Percentiles rank a stretch among this genome's conserved stretches.
These are phyloP conservation scores for Nycteola revayana DNA, from an alignment of 2,888 invertebrate species.

Conservation along the genomic window DNA sequence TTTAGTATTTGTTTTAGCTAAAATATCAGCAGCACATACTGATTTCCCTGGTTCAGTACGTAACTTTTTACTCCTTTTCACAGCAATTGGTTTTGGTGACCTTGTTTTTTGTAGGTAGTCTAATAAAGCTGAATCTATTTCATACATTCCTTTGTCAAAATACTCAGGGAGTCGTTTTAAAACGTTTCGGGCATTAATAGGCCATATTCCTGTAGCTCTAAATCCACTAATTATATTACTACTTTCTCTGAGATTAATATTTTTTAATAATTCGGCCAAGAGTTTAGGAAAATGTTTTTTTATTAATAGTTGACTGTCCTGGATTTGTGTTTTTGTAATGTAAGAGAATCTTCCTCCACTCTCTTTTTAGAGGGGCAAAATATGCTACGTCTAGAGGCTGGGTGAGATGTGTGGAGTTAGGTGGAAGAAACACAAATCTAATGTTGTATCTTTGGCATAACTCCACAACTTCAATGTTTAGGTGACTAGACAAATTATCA, in stretches of 20 bases:
- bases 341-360: slow-evolving; percentile 2
- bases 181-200: background rate
- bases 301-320: background rate
- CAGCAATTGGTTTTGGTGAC: too few species aligned
- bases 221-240: slow-evolving; percentile 8
- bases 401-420: too few species aligned
- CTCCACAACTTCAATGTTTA: slow-evolving; percentile 1
- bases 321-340: background rate
- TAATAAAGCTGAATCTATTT: too few species aligned
- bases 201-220: slow-evolving; percentile 6
- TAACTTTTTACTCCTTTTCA: too few species aligned
- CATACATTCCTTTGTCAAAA: too few species aligned
- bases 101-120: too few species aligned
- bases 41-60: too few species aligned
- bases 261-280: background rate
- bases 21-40: too few species aligned
- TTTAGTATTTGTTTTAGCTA: too few species aligned
- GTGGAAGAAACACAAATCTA: too few species aligned
- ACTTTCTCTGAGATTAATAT: slow-evolving; percentile 3
- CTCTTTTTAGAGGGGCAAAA: too few species aligned
- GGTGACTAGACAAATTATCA: slow-evolving; percentile 4
- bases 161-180: background rate
- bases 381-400: too few species aligned
- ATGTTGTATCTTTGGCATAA: slow-evolving; percentile 4
- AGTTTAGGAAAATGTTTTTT: slow-evolving; percentile 5